These are phyloP conservation scores for Syngnathus floridae DNA, from an alignment of 2,113 vertebrate species.

Conservation along the genomic window DNA sequence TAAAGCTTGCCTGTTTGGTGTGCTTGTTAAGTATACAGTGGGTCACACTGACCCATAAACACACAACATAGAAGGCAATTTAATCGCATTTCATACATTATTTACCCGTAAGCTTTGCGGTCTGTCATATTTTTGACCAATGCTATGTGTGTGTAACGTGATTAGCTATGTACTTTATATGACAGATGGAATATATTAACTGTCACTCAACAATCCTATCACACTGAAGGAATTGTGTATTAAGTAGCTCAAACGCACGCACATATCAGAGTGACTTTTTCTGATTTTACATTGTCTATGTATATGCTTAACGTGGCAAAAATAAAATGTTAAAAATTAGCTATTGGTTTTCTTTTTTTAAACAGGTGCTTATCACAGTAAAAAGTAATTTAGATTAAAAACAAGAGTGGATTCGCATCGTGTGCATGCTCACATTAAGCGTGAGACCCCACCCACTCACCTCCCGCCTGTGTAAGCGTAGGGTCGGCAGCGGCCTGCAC, in stretches of 20 bases:
- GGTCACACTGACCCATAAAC: too few species aligned
- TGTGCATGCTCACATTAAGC: conserved; percentile 8
- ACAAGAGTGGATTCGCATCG: too few species aligned
- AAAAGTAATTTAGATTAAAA: too few species aligned
- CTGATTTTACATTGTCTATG: neutral
- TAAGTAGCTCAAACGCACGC: neutral
- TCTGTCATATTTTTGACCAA: too few species aligned
- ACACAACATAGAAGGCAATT: too few species aligned
- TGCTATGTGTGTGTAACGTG: neutral
- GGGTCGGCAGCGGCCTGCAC: conserved; percentile 79
- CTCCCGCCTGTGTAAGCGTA: conserved; percentile 77
- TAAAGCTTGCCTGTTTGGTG: too few species aligned
- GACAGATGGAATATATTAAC: neutral
- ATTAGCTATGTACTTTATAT: neutral
- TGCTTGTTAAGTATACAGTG: too few species aligned
- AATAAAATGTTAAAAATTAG: neutral
- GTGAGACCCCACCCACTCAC: conserved; percentile 54
- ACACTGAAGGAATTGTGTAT: neutral
- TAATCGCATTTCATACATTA: too few species aligned
- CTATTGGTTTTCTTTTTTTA: too few species aligned
- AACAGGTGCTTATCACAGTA: too few species aligned
- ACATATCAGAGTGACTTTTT: neutral
- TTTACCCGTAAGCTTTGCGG: too few species aligned
- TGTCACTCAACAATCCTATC: neutral
- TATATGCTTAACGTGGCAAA: too few species aligned